A percentile compares a stretch with the other conserved stretches of the same genome.
Evolutionary conservation across 2,797 vertebrate species (phyloP).

Genomic region (Lepus townsendii): DNA sequence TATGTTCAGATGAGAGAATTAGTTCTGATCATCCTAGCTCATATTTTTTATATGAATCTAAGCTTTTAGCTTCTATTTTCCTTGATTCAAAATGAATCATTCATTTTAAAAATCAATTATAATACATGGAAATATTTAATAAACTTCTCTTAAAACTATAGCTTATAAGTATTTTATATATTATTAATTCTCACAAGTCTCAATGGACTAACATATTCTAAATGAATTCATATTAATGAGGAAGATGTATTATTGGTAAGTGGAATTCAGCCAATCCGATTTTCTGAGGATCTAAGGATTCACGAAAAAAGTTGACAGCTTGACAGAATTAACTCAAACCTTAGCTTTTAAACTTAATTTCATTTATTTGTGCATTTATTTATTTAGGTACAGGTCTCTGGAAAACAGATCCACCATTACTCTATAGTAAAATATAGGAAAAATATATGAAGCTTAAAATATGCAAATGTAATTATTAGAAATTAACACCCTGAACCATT

Average conservation of each 20-base stretch:
- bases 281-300: conserved; percentile 35
- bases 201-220: not conserved
- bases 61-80: not conserved
- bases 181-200: not conserved
- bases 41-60: not conserved
- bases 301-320: not conserved
- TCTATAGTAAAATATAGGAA: not conserved
- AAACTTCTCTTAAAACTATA: not conserved
- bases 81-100: not conserved
- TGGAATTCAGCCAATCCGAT: not conserved
- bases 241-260: not conserved
- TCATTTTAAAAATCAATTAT: not conserved
- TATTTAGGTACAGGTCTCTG: not conserved
- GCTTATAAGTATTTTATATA: not conserved
- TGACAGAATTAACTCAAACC: not conserved
- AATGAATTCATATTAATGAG: conserved; percentile 22
- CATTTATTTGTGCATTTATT: not conserved
- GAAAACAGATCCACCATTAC: not conserved
- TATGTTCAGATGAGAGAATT: not conserved
- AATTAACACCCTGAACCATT: not conserved
- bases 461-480: not conserved
- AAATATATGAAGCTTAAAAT: not conserved
- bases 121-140: not conserved
- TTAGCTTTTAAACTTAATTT: not conserved
- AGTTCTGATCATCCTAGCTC: not conserved